A percentile compares a stretch with the other conserved stretches of the same genome.
Conservation (phyloP, 2,888 invertebrate genomes). For the Pediacus dermestoides region DNA sequence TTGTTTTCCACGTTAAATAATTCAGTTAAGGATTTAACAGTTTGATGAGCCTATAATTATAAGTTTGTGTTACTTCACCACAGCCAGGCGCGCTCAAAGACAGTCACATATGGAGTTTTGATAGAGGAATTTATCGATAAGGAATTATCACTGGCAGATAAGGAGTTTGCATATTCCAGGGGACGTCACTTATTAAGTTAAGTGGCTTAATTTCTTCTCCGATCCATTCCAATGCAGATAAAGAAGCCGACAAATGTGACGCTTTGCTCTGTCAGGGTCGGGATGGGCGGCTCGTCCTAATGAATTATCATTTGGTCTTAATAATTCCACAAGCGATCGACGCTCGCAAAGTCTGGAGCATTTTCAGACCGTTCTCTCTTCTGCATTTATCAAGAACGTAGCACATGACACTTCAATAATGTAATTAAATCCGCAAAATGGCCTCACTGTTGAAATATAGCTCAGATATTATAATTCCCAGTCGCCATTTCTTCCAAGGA, state of each 20-base stretch:
- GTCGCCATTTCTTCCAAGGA: slow-evolving; percentile 36
- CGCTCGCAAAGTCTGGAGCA: slow-evolving; percentile 39
- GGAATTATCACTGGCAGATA: too few species aligned
- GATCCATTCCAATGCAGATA: slow-evolving; percentile 30
- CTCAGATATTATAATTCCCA: slow-evolving; percentile 46
- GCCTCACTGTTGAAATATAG: slow-evolving; percentile 48
- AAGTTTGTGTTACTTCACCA: too few species aligned
- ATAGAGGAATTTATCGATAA: too few species aligned
- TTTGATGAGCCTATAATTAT: too few species aligned
- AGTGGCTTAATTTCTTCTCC: slow-evolving; percentile 35
- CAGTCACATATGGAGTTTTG: too few species aligned
- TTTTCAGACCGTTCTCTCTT: slow-evolving; percentile 38
- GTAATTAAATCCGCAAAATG: slow-evolving; percentile 51
- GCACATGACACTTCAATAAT: slow-evolving; percentile 51
- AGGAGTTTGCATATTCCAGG: slow-evolving; percentile 35
- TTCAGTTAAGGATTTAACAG: too few species aligned
- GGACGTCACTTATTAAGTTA: slow-evolving; percentile 34
- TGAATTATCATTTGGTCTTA: slow-evolving; percentile 44
- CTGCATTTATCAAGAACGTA: slow-evolving; percentile 49
- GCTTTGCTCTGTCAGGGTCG: slow-evolving; percentile 25
- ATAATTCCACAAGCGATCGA: slow-evolving; percentile 39
- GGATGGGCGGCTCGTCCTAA: slow-evolving; percentile 30
- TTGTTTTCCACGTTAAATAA: too few species aligned
- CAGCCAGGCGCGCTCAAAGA: too few species aligned
- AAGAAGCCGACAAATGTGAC: slow-evolving; percentile 36